Conservation (phyloP, 2,113 vertebrate species). For the Oxygymnocypris stewartii region DNA sequence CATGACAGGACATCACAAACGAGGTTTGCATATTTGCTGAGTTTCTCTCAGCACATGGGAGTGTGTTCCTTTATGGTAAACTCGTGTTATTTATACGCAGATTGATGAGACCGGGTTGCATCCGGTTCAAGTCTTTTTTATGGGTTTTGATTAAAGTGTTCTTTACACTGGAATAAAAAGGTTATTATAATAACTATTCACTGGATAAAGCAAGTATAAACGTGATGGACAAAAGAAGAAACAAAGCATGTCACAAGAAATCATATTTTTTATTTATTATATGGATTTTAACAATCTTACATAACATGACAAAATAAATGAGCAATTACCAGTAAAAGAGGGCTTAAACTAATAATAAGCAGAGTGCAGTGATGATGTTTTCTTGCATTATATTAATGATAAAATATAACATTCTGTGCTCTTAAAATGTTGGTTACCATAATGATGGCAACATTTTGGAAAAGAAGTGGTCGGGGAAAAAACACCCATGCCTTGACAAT, state of each 20-base stretch:
- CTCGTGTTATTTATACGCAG: too few relatives aligned
- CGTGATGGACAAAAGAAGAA: background rate
- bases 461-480: background rate
- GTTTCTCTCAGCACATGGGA: background rate
- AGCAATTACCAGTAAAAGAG: background rate
- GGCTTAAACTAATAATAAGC: background rate
- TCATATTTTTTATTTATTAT: background rate
- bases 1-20: too few relatives aligned
- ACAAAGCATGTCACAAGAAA: background rate
- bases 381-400: background rate
- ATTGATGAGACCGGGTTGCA: too few relatives aligned
- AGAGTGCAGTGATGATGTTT: background rate
- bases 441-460: background rate
- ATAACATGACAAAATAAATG: background rate
- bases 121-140: background rate
- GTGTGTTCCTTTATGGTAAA: too few relatives aligned
- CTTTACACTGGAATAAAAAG: background rate
- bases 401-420: background rate
- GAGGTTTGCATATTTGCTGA: background rate
- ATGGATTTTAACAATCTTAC: constrained; percentile 3
- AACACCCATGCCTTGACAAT: background rate
- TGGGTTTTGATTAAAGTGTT: background rate
- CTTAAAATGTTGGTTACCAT: background rate
- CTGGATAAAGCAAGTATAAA: background rate
- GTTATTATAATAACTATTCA: too few relatives aligned